phyloP scores from a whole-genome alignment of 2,888 invertebrate species.

The Perizoma flavofasciatum region DNA sequence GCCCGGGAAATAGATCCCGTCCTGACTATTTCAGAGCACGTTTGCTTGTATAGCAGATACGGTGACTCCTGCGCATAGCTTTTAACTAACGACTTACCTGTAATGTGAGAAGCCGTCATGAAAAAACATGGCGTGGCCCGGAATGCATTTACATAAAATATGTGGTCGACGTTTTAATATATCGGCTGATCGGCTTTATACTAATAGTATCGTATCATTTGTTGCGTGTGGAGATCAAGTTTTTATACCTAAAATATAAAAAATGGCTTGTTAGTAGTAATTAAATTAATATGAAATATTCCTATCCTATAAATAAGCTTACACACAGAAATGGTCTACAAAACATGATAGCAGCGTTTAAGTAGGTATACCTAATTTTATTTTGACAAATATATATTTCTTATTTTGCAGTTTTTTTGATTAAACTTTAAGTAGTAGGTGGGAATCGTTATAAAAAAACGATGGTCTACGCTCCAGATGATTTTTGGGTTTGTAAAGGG shows the following conservation, averaged over 20 bases:
- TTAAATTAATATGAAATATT: background rate
- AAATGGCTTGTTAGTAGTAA: slow-evolving; percentile 11
- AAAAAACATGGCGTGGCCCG: slow-evolving; percentile 42
- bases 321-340: too few species aligned
- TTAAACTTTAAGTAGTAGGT: background rate
- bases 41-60: slow-evolving; percentile 63
- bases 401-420: too few species aligned
- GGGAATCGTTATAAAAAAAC: too few species aligned
- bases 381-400: too few species aligned
- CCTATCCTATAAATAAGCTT: background rate
- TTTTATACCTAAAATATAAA: slow-evolving; percentile 27
- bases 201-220: slow-evolving; percentile 32
- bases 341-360: too few species aligned
- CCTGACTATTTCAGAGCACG: slow-evolving; percentile 80
- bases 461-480: too few species aligned
- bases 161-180: slow-evolving; percentile 34
- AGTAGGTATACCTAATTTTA: too few species aligned
- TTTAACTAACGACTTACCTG: slow-evolving; percentile 64
- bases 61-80: slow-evolving; percentile 56
- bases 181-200: slow-evolving; percentile 21
- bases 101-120: slow-evolving; percentile 59
- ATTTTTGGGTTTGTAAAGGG: too few species aligned
- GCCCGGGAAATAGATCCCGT: slow-evolving; percentile 82
- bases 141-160: slow-evolving; percentile 38
- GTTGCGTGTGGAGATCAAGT: slow-evolving; percentile 27